Conservation (phyloP, 1,140 invertebrate genomes). For the Brachionus rotundiformis region DNA sequence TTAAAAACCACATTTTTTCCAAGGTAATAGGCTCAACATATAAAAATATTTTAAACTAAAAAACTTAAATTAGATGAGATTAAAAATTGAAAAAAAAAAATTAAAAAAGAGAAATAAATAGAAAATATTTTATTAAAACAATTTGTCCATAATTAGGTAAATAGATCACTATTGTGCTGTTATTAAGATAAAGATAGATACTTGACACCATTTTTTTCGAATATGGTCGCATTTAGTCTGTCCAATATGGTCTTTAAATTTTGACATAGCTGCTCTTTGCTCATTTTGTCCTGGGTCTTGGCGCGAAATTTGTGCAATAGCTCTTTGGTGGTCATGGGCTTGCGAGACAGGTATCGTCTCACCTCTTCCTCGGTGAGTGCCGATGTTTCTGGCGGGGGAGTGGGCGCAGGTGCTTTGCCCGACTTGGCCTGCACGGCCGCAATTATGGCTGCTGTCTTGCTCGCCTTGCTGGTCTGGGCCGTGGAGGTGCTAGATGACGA, state of each 20-base stretch:
- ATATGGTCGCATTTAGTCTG: constrained; percentile 26
- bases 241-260: constrained; percentile 47
- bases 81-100: neutral
- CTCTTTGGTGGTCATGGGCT: constrained; percentile 93
- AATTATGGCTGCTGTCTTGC: constrained; percentile 51
- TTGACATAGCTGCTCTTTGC: constrained; percentile 15
- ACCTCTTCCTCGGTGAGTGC: constrained; percentile 92
- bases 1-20: neutral
- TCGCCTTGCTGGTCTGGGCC: constrained; percentile 32
- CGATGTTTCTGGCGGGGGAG: constrained; percentile 63
- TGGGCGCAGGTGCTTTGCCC: constrained; percentile 1
- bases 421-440: constrained; percentile 22
- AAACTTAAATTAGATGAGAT: neutral
- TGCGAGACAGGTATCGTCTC: constrained; percentile 83
- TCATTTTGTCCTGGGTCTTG: constrained; percentile 45
- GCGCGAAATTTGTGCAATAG: constrained; percentile 80
- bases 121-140: neutral
- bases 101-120: neutral
- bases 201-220: constrained; percentile 50
- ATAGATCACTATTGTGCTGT: too few relatives aligned
- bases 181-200: constrained; percentile 49
- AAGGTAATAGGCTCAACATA: neutral
- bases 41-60: neutral
- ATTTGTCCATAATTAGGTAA: too few relatives aligned
- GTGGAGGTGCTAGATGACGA: constrained; percentile 13